Percentiles rank a stretch among this genome's conserved stretches.
Conservation (phyloP, 1,140 invertebrate genomes). For the Lepidurus packardi region DNA sequence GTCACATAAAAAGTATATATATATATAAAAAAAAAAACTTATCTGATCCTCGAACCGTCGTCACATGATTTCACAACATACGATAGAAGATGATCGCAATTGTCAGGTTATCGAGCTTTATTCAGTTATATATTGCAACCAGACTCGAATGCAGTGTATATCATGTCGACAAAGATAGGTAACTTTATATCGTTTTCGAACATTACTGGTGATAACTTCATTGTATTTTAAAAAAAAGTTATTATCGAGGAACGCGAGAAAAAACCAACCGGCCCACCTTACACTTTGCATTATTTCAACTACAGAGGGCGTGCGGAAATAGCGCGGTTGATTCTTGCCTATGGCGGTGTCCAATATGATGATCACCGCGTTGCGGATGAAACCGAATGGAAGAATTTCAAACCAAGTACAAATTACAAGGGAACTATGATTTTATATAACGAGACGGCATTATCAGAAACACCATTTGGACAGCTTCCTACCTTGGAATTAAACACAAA, state of each 20-base stretch:
- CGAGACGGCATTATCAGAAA: slow-evolving; percentile 29
- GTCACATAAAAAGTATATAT: too few species aligned
- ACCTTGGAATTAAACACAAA: slow-evolving; percentile 55
- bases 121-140: neutral
- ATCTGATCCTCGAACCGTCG: too few species aligned
- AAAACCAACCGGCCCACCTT: slow-evolving; percentile 43
- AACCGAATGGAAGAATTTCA: slow-evolving; percentile 48
- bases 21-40: too few species aligned
- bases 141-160: neutral
- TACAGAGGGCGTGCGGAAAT: slow-evolving; percentile 63
- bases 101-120: neutral
- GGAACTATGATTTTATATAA: neutral
- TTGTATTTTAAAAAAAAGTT: neutral
- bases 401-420: slow-evolving; percentile 43
- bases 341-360: slow-evolving; percentile 61
- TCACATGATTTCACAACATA: too few species aligned
- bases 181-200: neutral
- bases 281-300: slow-evolving; percentile 63
- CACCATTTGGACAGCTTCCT: slow-evolving; percentile 61
- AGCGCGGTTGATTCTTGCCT: slow-evolving; percentile 63
- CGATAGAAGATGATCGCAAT: too few species aligned
- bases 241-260: neutral
- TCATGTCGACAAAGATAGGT: neutral
- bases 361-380: slow-evolving; percentile 54
- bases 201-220: neutral